Percentiles rank a stretch among this genome's conserved stretches.
phyloP scores from a whole-genome alignment of 2,113 vertebrate species.

The Nerophis lumbriciformis region DNA sequence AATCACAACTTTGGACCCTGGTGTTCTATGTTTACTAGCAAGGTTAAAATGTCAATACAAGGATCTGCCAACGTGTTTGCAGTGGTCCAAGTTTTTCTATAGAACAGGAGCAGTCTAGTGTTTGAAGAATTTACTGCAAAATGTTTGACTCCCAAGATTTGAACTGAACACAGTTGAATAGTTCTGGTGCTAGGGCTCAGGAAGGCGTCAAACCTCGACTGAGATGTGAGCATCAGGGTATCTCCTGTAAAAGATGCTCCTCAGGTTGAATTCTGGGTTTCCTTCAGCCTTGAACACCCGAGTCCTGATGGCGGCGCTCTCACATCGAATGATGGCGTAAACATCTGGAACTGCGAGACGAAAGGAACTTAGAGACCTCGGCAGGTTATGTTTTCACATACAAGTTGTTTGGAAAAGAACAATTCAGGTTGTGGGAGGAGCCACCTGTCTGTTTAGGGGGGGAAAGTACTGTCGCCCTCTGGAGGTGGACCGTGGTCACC shows the following conservation, averaged over 20 bases:
- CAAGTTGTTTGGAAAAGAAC: neutral
- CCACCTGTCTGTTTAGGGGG: constrained; percentile 64
- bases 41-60: too few relatives aligned
- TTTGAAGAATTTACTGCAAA: too few relatives aligned
- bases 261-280: constrained; percentile 74
- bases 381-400: neutral
- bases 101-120: too few relatives aligned
- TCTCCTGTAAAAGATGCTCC: constrained; percentile 75
- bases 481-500: constrained; percentile 71
- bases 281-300: constrained; percentile 58
- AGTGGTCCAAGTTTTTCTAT: too few relatives aligned
- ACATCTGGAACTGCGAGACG: constrained; percentile 64
- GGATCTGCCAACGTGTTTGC: too few relatives aligned
- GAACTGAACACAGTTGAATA: too few relatives aligned
- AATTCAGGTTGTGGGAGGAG: neutral
- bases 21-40: too few relatives aligned
- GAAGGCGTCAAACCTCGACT: constrained; percentile 54
- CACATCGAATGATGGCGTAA: constrained; percentile 71
- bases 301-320: constrained; percentile 62
- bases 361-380: too few relatives aligned
- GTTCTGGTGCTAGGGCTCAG: too few relatives aligned
- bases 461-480: constrained; percentile 60
- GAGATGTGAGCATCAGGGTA: constrained; percentile 59
- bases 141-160: too few relatives aligned
- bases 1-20: too few relatives aligned